Evolutionary conservation across 2,113 vertebrate genomes (phyloP), one percentile per base, ranked within the genome.

Genomic region (Struthio camelus): DNA sequence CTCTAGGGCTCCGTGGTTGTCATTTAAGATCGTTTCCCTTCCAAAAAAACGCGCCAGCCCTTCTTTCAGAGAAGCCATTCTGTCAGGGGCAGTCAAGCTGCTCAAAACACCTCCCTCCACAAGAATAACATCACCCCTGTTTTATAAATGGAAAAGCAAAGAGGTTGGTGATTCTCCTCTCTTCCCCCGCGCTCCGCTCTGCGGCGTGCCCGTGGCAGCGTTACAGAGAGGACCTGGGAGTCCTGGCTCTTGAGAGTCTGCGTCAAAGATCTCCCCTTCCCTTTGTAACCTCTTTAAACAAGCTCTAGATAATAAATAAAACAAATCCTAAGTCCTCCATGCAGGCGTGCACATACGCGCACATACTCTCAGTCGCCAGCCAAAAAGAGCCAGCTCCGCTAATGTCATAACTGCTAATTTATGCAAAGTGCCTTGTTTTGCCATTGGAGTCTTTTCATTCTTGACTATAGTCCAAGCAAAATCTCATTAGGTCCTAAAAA

Each of bases 401-500:
- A 9, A 76, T 7, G 54, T 20, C 82, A 22, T 46, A 73, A 67
- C 76, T 82, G 70, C 82, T 87, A 67, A 94, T 92, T 78, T 56
- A 73, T 95, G 90, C 93, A 48, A 86, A 94, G 80, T 28, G 88
- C 88, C 90, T 94, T 51, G 6, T 64, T 50, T 53, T 84, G 85
- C 94, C 84, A 2, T 3, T 2, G 88, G 58, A 84, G 82, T 38
- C 83, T 93, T 67, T 5, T 28, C 94, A 19, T 86, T 78, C 91
- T 34, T 95, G 96, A 92, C 80, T 88, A 1, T 0, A 9, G 80
- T 83, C 94, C 95, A 96, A 94, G 77, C 64, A 70, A 96, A 95
- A 96, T 84, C 94, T 94, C 94, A 94, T 90, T 66, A 93, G 93
- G 36, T 62, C 90, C 91, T 90, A 61, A 61, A 80, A 85, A 80